These are phyloP conservation scores for Semaprochilodus insignis DNA, from an alignment of 2,797 vertebrate species.

Conservation along the genomic window DNA sequence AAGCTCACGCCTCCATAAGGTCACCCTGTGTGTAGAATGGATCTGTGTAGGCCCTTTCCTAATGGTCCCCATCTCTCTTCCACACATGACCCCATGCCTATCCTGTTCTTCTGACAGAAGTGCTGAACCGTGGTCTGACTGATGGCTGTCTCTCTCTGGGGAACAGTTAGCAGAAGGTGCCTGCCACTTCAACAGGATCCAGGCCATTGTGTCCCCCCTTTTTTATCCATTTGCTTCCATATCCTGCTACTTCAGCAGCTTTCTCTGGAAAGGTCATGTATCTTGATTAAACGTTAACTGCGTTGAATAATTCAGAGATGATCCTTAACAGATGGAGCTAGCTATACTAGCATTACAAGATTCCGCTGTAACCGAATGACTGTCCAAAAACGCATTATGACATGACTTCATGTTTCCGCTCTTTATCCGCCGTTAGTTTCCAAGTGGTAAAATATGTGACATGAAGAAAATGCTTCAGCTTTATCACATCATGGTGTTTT, in stretches of 20 bases:
- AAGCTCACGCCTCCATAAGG: constrained; percentile 18
- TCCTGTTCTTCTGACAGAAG: constrained; percentile 30
- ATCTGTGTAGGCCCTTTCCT: not conserved
- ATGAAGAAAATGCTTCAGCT: constrained; percentile 37
- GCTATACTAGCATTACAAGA: constrained; percentile 10
- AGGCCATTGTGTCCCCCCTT: not conserved
- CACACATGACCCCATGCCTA: constrained; percentile 28
- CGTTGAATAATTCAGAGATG: constrained; percentile 22
- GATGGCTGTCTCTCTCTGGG: constrained; percentile 5
- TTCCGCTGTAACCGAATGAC: not conserved
- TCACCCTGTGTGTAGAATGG: not conserved
- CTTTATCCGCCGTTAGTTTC: constrained; percentile 13
- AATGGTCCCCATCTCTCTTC: not conserved
- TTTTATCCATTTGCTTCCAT: constrained; percentile 10
- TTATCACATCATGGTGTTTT: constrained; percentile 42
- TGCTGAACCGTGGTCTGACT: constrained; percentile 24
- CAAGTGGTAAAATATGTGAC: constrained; percentile 34
- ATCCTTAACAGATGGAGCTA: constrained; percentile 23
- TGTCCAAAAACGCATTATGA: constrained; percentile 28
- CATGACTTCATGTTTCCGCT: constrained; percentile 19
- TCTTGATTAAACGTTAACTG: constrained; percentile 9
- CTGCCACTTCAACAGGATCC: constrained; percentile 23
- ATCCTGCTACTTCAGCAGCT: constrained; percentile 6
- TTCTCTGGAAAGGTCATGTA: constrained; percentile 21
- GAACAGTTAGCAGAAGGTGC: constrained; percentile 12